Base-by-base conservation (phyloP, 2,888 invertebrate genomes). In the Thymelicus lineola region DNA sequence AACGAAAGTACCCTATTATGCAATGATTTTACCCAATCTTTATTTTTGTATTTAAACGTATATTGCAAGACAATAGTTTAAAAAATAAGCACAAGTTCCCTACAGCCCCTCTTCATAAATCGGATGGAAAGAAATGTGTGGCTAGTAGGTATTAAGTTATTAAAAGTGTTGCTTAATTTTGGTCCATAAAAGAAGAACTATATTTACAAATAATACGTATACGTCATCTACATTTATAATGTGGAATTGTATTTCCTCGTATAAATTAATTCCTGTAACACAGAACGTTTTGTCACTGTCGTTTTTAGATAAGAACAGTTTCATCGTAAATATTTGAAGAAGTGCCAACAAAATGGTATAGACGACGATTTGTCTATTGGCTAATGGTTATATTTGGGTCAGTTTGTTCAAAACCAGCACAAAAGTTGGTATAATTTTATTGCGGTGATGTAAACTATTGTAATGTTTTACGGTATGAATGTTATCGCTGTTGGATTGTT, bases 301-400 rank as follows among this genome's bases (percentile, higher is more conserved):
- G 67, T 46, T 72, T 72, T 69, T 45, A 73, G 55, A 77, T 74
- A 72, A 59, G 73, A 74, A 74, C 73, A 20, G 64, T 70, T 75
- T 77, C 77, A 74, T 76, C 64, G 70, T 59, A 77, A 74, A 81
- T 81, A 76, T 77, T 84, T 86, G 84, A 84, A 77, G 74, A 73
- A 61, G 75, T 79, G 85, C 84, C 84, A 86, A 82, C 79, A 70
- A 72, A 60, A 45, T 45, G 36, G 58, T 50, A 45, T 59, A 64
- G 50, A 28, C 42, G 59, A 70, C 70, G 53, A 59, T 69, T 64
- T 50, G 64, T 57, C 46, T 59, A 20, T 66, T 71, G 28, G 55
- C 57, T 59, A 71, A 67, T 71, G 15, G 36, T 62, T 71, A 71
- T 66, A 66, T 60, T 70, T 64, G 59, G 64, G 57, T 53, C 70